These are phyloP conservation scores for Neosalanx taihuensis DNA, from an alignment of 2,797 vertebrate genomes.

Conservation along the genomic window DNA sequence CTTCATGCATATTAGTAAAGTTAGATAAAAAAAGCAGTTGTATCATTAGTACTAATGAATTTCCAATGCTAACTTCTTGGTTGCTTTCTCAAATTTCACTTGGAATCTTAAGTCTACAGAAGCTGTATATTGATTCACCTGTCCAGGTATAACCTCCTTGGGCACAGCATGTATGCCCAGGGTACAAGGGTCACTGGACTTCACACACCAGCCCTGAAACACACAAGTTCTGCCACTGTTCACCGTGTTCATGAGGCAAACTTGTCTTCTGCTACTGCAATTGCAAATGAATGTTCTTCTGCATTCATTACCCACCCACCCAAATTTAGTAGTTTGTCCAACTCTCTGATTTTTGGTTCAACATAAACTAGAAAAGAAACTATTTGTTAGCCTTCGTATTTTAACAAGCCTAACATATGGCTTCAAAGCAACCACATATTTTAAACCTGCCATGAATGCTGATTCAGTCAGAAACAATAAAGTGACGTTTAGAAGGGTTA, in stretches of 20 bases:
- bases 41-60: background rate
- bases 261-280: background rate
- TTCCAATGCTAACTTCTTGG: background rate
- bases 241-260: constrained; percentile 22
- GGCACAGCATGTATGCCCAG: constrained; percentile 76
- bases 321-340: background rate
- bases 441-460: background rate
- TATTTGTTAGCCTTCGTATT: too few relatives aligned
- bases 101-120: background rate
- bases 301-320: background rate
- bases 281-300: background rate
- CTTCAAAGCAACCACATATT: background rate
- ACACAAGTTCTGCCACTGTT: constrained; percentile 57
- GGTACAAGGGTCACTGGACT: constrained; percentile 75
- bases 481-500: constrained; percentile 9
- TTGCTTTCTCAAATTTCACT: background rate
- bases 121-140: constrained; percentile 65
- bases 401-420: background rate
- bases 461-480: background rate
- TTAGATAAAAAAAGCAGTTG: background rate
- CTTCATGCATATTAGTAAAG: constrained; percentile 7
- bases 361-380: too few relatives aligned
- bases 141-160: constrained; percentile 83
- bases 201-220: constrained; percentile 84
- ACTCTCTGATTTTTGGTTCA: too few relatives aligned